phyloP scores from a whole-genome alignment of 2,888 invertebrate genomes.

The Cephonodes hylas region DNA sequence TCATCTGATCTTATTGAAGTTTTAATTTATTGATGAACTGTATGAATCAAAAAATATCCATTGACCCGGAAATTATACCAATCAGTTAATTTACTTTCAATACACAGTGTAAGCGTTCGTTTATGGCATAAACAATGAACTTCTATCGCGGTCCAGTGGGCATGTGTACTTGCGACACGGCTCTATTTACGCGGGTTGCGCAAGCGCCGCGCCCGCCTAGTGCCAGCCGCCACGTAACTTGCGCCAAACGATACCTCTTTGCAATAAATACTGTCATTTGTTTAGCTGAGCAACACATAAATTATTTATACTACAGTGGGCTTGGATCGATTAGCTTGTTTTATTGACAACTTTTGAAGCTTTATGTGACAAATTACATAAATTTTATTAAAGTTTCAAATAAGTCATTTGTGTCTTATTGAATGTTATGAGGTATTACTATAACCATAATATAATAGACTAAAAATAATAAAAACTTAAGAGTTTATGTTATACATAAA shows the following conservation, averaged over 20 bases:
- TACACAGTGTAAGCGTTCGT: not conserved
- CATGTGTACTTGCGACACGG: constrained; percentile 42
- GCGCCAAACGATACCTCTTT: constrained; percentile 19
- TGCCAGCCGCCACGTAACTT: constrained; percentile 15
- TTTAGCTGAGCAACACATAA: constrained; percentile 30
- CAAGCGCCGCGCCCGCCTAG: constrained; percentile 35
- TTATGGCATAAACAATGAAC: constrained; percentile 17
- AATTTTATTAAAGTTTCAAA: not conserved
- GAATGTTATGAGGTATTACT: no score
- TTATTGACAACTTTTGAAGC: not conserved
- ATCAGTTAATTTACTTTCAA: not conserved
- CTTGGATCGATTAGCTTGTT: not conserved
- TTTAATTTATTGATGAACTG: not conserved
- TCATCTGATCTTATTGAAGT: not conserved
- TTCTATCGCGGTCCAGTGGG: constrained; percentile 37
- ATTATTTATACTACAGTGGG: not conserved
- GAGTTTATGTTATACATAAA: no score
- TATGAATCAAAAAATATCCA: not conserved
- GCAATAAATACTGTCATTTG: constrained; percentile 25
- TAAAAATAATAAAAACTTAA: no score
- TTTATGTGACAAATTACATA: not conserved
- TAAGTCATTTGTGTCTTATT: not conserved
- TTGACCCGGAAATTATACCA: not conserved
- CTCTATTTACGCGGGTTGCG: constrained; percentile 53
- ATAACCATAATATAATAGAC: no score